Conservation (phyloP, 2,888 invertebrate species). For the Asteroscopus sphinx region DNA sequence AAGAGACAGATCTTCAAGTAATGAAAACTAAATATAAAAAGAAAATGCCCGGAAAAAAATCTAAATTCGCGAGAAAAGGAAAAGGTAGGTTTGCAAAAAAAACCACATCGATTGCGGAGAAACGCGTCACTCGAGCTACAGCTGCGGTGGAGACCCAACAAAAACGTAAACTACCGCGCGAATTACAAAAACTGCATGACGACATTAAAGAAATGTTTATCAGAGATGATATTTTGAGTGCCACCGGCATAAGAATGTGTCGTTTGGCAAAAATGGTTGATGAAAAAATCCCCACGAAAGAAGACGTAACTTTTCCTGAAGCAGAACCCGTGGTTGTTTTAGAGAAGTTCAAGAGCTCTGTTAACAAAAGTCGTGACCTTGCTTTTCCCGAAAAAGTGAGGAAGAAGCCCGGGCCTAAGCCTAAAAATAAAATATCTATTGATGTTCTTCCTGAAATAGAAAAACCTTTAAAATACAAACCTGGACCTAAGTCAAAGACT, state of each 20-base stretch:
- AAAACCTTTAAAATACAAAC: slow-evolving; percentile 62
- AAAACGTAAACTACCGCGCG: slow-evolving; percentile 73
- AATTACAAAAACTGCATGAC: slow-evolving; percentile 91
- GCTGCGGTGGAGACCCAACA: slow-evolving; percentile 46
- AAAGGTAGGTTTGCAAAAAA: slow-evolving; percentile 48
- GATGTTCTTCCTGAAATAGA: slow-evolving; percentile 39
- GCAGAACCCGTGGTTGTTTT: slow-evolving; percentile 70
- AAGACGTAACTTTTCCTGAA: slow-evolving; percentile 52
- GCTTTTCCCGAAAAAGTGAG: slow-evolving; percentile 53
- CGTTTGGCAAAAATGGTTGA: slow-evolving; percentile 88
- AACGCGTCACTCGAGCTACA: slow-evolving; percentile 65
- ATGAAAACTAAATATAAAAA: slow-evolving; percentile 43
- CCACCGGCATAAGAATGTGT: slow-evolving; percentile 92
- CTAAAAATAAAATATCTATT: slow-evolving; percentile 59
- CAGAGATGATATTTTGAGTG: slow-evolving; percentile 90
- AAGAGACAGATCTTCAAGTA: slow-evolving; percentile 13
- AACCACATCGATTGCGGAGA: slow-evolving; percentile 30
- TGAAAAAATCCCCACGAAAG: slow-evolving; percentile 67
- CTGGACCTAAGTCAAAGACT: slow-evolving; percentile 79
- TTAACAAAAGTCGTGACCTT: slow-evolving; percentile 47
- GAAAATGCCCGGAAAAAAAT: slow-evolving; percentile 31
- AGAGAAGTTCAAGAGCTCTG: slow-evolving; percentile 69
- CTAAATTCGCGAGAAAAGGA: slow-evolving; percentile 47
- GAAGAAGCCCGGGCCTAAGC: slow-evolving; percentile 69
- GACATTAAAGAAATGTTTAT: slow-evolving; percentile 93